phyloP scores from a whole-genome alignment of 2,888 invertebrate species.

The Cataglyphis rosenhaueri region DNA sequence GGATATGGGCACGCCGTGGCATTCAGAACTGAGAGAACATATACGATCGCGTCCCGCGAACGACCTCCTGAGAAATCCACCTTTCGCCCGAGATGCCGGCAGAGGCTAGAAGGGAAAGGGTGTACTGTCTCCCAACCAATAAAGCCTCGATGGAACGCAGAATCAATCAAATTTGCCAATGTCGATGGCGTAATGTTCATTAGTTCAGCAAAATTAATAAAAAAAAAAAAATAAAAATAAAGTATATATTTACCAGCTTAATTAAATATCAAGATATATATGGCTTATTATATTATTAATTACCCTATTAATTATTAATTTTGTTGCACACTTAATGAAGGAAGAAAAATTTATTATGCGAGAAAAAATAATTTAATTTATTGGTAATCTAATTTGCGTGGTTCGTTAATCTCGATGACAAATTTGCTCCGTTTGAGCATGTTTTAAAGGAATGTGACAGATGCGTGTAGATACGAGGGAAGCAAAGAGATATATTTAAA shows the following conservation, averaged over 20 bases:
- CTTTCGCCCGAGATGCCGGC: slow-evolving; percentile 67
- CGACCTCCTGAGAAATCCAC: slow-evolving; percentile 70
- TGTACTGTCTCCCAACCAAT: slow-evolving; percentile 4
- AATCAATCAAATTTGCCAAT: slow-evolving; percentile 18
- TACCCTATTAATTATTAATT: slow-evolving; percentile 1
- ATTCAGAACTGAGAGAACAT: slow-evolving; percentile 51
- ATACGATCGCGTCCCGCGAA: slow-evolving; percentile 54
- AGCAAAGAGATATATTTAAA: not conserved
- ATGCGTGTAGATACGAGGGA: not conserved
- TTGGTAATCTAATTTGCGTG: not conserved
- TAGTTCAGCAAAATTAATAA: not conserved
- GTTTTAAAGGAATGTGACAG: not conserved
- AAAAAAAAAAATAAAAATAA: not conserved
- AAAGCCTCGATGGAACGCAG: not conserved
- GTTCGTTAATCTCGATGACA: slow-evolving; percentile 1
- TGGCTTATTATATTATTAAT: slow-evolving; percentile 27
- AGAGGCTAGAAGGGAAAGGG: slow-evolving; percentile 34
- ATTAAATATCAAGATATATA: not conserved
- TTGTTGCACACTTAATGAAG: slow-evolving; percentile 4
- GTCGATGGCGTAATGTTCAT: slow-evolving; percentile 21
- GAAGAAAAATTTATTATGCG: not conserved
- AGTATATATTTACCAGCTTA: not conserved
- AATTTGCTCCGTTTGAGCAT: not conserved
- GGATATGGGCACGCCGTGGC: slow-evolving; percentile 22
- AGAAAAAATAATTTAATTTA: slow-evolving; percentile 4